These are phyloP conservation scores for Herpetotheres cachinnans DNA, from an alignment of 2,113 vertebrate genomes.

Conservation along the genomic window DNA sequence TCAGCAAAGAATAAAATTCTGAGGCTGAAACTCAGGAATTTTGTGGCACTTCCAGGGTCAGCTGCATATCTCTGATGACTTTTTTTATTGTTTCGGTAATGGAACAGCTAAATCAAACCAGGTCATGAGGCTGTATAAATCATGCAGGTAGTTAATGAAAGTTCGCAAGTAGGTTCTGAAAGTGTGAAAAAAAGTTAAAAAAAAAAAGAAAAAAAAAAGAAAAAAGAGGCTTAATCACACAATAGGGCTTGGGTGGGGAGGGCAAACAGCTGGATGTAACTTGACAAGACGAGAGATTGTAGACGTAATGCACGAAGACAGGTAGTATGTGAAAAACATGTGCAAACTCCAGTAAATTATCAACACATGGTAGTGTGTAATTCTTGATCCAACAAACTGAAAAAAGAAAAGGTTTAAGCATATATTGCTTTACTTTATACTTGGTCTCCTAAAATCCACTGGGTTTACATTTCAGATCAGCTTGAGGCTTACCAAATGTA, in stretches of 20 bases:
- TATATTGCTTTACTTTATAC: background rate
- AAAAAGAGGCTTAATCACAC: background rate
- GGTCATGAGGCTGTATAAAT: background rate
- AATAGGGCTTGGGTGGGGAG: background rate
- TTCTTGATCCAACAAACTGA: background rate
- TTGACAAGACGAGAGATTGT: background rate
- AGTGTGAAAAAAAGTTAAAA: fast-evolving
- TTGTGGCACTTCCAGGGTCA: background rate
- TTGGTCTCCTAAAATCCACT: background rate
- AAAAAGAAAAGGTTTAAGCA: background rate
- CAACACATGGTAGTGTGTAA: background rate
- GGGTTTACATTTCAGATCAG: background rate
- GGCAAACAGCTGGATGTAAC: background rate
- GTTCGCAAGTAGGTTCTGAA: background rate
- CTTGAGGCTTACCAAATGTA: background rate
- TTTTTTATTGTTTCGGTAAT: background rate
- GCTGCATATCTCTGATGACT: background rate
- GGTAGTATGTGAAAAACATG: background rate
- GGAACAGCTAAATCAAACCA: background rate
- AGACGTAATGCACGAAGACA: background rate
- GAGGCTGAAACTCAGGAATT: background rate
- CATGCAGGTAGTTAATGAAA: background rate
- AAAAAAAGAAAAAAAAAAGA: background rate
- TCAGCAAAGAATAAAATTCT: background rate
- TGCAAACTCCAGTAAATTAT: background rate